phyloP scores from a whole-genome alignment of 2,888 invertebrate species.

The Cheilosia vernalis region DNA sequence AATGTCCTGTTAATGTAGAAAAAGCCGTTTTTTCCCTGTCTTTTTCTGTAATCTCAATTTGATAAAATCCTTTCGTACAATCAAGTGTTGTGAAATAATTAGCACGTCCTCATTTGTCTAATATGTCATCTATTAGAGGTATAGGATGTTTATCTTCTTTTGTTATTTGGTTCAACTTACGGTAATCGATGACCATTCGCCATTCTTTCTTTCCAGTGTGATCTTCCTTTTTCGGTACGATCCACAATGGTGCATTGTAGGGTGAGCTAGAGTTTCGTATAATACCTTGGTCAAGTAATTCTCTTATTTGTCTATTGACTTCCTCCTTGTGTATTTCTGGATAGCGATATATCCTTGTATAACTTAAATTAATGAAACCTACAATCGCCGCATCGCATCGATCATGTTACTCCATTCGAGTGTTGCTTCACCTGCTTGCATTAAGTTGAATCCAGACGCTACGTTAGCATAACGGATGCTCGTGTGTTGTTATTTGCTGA shows the following conservation, averaged over 20 bases:
- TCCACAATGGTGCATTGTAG: neutral
- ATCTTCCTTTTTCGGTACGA: neutral
- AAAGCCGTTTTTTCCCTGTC: neutral
- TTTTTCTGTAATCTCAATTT: neutral
- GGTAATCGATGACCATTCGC: neutral
- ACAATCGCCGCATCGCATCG: too few species aligned
- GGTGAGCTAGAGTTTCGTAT: neutral
- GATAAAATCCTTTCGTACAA: conserved; percentile 4
- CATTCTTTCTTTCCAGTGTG: neutral
- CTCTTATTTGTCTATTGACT: neutral
- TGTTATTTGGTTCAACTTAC: neutral
- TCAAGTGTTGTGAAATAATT: neutral
- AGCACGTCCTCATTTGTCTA: neutral
- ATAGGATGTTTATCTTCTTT: neutral
- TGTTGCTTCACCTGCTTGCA: too few species aligned
- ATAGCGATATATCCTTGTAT: neutral
- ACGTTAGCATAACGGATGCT: too few species aligned
- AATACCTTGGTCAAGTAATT: neutral
- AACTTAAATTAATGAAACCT: neutral
- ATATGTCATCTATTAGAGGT: neutral
- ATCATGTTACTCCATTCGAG: too few species aligned
- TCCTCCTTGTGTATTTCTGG: neutral
- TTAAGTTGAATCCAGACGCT: too few species aligned
- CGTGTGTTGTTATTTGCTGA: too few species aligned
- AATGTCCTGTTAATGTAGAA: neutral